phyloP scores from a whole-genome alignment of 2,113 vertebrate species.

The Piaya cayana region DNA sequence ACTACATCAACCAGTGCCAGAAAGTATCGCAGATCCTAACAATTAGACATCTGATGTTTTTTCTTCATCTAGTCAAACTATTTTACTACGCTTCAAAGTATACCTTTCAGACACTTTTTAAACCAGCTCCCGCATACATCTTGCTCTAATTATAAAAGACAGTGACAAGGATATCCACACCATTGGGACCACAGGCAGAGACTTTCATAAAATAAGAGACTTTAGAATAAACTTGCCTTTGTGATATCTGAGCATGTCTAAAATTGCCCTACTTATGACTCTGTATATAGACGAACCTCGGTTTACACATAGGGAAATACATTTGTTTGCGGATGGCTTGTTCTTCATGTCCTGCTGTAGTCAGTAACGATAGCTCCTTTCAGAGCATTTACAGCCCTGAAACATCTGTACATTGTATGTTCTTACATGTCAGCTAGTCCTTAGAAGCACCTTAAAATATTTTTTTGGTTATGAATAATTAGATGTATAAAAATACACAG shows the following conservation, averaged over 20 bases:
- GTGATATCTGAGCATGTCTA: neutral
- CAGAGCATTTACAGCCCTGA: neutral
- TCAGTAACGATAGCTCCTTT: neutral
- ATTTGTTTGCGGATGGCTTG: neutral
- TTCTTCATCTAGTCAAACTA: neutral
- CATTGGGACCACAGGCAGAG: fast-evolving
- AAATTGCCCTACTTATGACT: neutral
- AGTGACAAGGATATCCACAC: neutral
- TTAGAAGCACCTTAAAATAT: neutral
- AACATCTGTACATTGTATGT: neutral
- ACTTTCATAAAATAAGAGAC: neutral
- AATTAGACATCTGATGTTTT: neutral
- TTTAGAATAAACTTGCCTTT: neutral
- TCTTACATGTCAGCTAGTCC: neutral
- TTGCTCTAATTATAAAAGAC: neutral
- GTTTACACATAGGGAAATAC: neutral
- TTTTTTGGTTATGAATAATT: neutral
- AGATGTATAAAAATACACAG: neutral
- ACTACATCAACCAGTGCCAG: neutral
- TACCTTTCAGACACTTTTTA: neutral
- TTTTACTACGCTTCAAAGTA: neutral
- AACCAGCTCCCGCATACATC: neutral
- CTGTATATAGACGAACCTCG: neutral
- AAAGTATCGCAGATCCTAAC: neutral
- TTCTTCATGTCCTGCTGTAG: neutral